Conservation (phyloP, 2,797 vertebrate species). For the Gymnoscopelus microlampas region DNA sequence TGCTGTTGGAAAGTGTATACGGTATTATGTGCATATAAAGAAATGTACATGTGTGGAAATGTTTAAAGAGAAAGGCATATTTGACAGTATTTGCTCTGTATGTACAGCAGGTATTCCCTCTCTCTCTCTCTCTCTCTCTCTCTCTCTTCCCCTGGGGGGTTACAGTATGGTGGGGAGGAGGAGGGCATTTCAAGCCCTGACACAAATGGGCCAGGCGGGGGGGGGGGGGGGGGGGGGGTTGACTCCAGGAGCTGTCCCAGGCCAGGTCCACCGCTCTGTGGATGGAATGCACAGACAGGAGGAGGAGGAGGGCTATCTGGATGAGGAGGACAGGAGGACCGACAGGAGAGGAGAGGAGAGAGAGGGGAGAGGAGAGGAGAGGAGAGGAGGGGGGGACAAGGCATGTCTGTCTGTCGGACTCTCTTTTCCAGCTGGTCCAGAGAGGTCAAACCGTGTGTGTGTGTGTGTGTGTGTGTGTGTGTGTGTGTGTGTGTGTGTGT, state of each 20-base stretch:
- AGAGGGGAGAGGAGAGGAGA: conserved; percentile 2
- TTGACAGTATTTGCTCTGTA: background rate
- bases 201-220: conserved; percentile 24
- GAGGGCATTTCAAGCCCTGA: conserved; percentile 33
- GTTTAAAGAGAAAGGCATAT: too few species aligned
- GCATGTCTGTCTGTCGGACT: conserved; percentile 73
- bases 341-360: background rate
- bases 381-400: conserved; percentile 13
- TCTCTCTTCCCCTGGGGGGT: conserved; percentile 1
- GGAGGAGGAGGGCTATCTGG: conserved; percentile 38
- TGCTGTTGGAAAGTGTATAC: too few species aligned
- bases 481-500: conserved; percentile 20
- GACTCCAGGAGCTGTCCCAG: conserved; percentile 38
- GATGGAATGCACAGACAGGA: conserved; percentile 63
- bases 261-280: conserved; percentile 18
- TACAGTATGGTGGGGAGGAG: conserved; percentile 26
- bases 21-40: too few species aligned
- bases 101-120: background rate
- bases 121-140: conserved; percentile 13
- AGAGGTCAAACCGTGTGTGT: conserved; percentile 63
- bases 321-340: conserved; percentile 9
- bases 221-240: conserved; percentile 6
- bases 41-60: too few species aligned
- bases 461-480: conserved; percentile 68
- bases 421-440: conserved; percentile 75